phyloP scores from a whole-genome alignment of 2,797 vertebrate species.

The Characodon lateralis region DNA sequence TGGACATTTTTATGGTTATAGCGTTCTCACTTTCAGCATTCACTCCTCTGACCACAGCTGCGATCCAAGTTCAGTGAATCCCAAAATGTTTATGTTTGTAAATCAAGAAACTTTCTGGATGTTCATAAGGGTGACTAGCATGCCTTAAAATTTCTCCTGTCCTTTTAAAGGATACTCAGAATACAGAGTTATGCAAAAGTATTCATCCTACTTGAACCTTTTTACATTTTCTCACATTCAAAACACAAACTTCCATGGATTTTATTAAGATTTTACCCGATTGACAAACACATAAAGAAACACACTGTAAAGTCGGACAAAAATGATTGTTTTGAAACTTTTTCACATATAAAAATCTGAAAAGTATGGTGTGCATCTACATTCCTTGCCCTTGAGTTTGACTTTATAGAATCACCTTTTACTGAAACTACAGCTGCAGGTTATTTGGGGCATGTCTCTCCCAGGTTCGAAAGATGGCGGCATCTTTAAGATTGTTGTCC shows the following conservation, averaged over 20 bases:
- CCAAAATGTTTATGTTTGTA: background rate
- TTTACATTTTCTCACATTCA: background rate
- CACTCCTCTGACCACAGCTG: constrained; percentile 14
- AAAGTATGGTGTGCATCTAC: too few species aligned
- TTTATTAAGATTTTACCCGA: background rate
- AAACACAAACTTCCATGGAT: too few species aligned
- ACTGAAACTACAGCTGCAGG: too few species aligned
- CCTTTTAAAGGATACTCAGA: background rate
- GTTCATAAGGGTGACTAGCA: background rate
- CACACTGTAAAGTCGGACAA: too few species aligned
- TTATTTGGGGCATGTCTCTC: too few species aligned
- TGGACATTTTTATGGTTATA: constrained; percentile 54
- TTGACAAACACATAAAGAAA: background rate
- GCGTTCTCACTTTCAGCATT: constrained; percentile 26
- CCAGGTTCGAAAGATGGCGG: background rate
- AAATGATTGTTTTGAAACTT: too few species aligned
- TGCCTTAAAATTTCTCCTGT: background rate
- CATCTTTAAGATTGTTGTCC: background rate
- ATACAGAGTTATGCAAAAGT: background rate
- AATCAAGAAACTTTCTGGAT: constrained; percentile 3
- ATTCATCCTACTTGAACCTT: background rate
- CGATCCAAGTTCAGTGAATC: constrained; percentile 18
- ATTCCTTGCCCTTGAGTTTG: too few species aligned
- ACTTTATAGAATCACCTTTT: too few species aligned
- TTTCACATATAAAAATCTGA: too few species aligned